Base-by-base conservation (phyloP, 2,797 vertebrate genomes). In the Peromyscus aztecus region DNA sequence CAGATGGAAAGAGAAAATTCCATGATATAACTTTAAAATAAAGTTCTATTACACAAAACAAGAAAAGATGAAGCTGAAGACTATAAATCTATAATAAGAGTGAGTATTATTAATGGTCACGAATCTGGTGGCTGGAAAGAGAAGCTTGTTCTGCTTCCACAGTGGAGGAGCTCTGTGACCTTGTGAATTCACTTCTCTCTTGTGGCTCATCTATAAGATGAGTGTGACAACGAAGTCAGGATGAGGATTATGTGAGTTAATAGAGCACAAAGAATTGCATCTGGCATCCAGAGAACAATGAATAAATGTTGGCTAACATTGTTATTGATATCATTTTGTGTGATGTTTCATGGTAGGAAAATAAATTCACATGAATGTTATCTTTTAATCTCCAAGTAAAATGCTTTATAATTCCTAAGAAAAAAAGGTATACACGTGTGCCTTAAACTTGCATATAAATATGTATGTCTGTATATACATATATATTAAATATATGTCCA, bases 371-470 rank as follows among this genome's bases (percentile, higher is more conserved):
- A 89, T 49, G 82, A 21, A 9, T 34, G 75, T 76, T 86, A 73
- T 71, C 6, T 52, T 89, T 81, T 37, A 92, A 87, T 52, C 84
- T 21, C 67, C 59, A 93, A 81, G 57, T 88, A 34, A 94, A 87
- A 23, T 87, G 37, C 4, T 91, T 94, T 77, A 4, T 19, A 69
- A 65, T 71, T 95, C 81, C 73, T 80, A 95, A 91, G 52, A 27
- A 67, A 73, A 90, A n/a, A 37, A 90, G 37, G 17, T 75, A 83
- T 14, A 77, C 2, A 82, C 5, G 63, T 81, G 4, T n/a, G 87
- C 65, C 90, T 83, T 90, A 88, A 95, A 84, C 89, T 4, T 65
- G 1, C 31, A 1, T 63, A 11, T 55, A 10, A 63, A 16, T 71
- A 23, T 69, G 4, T 27, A 13, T 69, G 10, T 63, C 19, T 55